phyloP scores from a whole-genome alignment of 2,113 vertebrate species.

The Pangasianodon gigas region DNA sequence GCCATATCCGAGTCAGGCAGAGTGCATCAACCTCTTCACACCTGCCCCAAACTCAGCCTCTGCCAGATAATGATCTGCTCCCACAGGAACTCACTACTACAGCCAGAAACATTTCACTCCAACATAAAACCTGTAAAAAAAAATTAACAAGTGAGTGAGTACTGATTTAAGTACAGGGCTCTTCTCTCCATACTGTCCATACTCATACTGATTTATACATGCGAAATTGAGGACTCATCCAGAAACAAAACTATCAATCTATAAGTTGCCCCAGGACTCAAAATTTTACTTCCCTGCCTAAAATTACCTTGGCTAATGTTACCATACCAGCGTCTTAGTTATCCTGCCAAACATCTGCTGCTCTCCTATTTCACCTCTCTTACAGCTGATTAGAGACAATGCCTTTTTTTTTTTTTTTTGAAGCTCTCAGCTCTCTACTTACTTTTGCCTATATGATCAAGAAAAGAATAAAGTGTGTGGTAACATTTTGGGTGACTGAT shows the following conservation, averaged over 20 bases:
- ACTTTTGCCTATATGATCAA: neutral
- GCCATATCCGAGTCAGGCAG: conserved; percentile 48
- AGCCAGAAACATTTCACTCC: conserved; percentile 27
- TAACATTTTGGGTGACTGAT: conserved; percentile 41
- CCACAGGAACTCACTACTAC: conserved; percentile 34
- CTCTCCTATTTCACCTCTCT: conserved; percentile 25
- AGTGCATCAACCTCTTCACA: conserved; percentile 43
- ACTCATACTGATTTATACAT: conserved; percentile 17
- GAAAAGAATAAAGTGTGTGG: conserved; percentile 14
- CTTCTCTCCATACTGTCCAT: neutral
- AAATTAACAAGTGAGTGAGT: neutral
- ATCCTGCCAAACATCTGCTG: conserved; percentile 37
- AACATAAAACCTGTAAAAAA: conserved; percentile 8
- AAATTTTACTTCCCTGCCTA: neutral
- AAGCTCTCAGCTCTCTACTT: conserved; percentile 46
- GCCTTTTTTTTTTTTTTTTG: conserved; percentile 44
- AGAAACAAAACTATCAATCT: conserved; percentile 23
- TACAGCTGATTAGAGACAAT: conserved; percentile 43
- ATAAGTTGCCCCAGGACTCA: conserved; percentile 20
- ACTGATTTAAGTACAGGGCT: neutral
- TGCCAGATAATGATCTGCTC: conserved; percentile 41
- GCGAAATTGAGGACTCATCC: conserved; percentile 18
- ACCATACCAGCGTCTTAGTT: conserved; percentile 6
- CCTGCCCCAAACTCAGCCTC: conserved; percentile 51
- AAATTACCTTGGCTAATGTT: conserved; percentile 1